Evolutionary conservation across 2,888 invertebrate genomes (phyloP).

Genomic region (Timandra comae): DNA sequence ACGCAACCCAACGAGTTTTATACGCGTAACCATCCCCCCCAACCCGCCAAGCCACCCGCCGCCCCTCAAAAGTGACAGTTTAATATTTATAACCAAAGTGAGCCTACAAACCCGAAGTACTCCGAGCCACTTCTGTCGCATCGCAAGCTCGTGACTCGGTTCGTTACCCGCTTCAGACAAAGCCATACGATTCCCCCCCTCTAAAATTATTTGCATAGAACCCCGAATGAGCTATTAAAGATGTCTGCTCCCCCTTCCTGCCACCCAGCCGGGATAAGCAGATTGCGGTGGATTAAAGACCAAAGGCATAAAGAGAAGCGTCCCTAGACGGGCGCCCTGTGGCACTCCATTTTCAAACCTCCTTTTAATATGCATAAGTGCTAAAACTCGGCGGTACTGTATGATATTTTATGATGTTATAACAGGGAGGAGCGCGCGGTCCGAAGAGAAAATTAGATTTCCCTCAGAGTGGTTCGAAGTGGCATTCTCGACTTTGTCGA

Average conservation of each 20-base stretch:
- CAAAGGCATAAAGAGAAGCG: conserved; percentile 64
- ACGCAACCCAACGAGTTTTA: conserved; percentile 42
- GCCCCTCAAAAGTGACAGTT: conserved; percentile 43
- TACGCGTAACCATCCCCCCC: conserved; percentile 55
- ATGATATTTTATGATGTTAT: conserved; percentile 63
- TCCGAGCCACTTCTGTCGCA: conserved; percentile 62
- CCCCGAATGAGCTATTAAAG: conserved; percentile 77
- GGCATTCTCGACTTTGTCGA: conserved; percentile 64
- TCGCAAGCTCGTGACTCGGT: conserved; percentile 68
- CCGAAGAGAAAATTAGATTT: conserved; percentile 74
- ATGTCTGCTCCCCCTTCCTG: conserved; percentile 60
- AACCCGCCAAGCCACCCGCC: conserved; percentile 26
- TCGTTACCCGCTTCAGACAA: conserved; percentile 73
- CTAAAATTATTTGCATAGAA: conserved; percentile 74
- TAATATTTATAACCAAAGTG: conserved; percentile 66
- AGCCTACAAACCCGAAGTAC: conserved; percentile 59
- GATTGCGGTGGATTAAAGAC: conserved; percentile 77
- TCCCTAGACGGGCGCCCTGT: conserved; percentile 39
- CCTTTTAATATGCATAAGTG: conserved; percentile 56
- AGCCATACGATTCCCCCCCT: conserved; percentile 69
- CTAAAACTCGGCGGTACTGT: conserved; percentile 51
- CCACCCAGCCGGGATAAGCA: conserved; percentile 66
- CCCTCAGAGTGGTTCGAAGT: conserved; percentile 58
- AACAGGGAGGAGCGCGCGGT: conserved; percentile 46
- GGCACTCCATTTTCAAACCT: conserved; percentile 54